Conservation (phyloP, 2,888 invertebrate genomes). For the Gastrophysa polygoni region DNA sequence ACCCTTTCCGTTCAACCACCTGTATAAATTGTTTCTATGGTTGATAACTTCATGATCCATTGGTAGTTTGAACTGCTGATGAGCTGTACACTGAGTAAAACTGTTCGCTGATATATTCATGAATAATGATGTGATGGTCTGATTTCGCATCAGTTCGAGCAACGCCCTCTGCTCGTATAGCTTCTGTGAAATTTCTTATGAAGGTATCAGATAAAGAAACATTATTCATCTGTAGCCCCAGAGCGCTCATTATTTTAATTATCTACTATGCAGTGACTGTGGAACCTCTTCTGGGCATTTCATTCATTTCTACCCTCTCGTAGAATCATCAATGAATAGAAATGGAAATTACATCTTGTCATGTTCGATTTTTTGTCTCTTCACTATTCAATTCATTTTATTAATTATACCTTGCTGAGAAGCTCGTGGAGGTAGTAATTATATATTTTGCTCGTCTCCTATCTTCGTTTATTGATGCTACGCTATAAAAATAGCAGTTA, state of each 20-base stretch:
- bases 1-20: too few species aligned
- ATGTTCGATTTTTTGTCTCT: neutral
- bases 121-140: too few species aligned
- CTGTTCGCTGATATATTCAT: too few species aligned
- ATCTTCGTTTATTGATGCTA: constrained; percentile 14
- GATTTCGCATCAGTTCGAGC: too few species aligned
- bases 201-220: neutral
- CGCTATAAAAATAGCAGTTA: constrained; percentile 18
- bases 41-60: too few species aligned
- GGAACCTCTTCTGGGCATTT: neutral
- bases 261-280: neutral
- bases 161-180: neutral
- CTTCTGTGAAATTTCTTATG: neutral
- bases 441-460: constrained; percentile 14
- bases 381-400: constrained; percentile 2
- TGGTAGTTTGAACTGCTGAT: too few species aligned
- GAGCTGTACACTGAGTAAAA: too few species aligned
- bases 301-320: neutral
- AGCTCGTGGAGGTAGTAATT: constrained; percentile 9
- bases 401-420: constrained; percentile 6
- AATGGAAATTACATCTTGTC: constrained; percentile 14
- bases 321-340: constrained; percentile 2
- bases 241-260: neutral
- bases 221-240: neutral
- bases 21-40: too few species aligned